These are phyloP conservation scores for Zaprionus taronus DNA, from an alignment of 1,140 invertebrate genomes.

Conservation along the genomic window DNA sequence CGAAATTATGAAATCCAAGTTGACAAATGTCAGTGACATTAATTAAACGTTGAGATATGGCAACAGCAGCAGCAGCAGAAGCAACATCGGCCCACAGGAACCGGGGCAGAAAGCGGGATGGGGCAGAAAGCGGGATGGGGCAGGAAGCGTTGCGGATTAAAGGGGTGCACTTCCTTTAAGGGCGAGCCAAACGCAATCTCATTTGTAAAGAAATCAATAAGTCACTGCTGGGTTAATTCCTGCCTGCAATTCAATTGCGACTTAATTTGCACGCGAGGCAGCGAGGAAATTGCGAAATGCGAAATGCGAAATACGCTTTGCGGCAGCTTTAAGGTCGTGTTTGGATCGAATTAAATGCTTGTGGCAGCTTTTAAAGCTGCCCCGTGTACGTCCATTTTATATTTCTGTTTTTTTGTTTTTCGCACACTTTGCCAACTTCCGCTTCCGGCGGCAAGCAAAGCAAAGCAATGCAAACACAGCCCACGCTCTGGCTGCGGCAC, in stretches of 20 bases:
- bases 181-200: neutral
- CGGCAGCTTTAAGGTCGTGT: constrained; percentile 14
- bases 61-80: constrained; percentile 25
- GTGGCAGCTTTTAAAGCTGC: constrained; percentile 44
- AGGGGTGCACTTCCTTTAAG: constrained; percentile 8
- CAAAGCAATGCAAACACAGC: constrained; percentile 60
- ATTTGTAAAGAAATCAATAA: constrained; percentile 5
- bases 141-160: neutral
- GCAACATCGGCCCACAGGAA: neutral
- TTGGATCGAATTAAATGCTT: constrained; percentile 20
- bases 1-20: constrained; percentile 68
- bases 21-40: constrained; percentile 74
- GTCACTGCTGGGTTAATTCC: constrained; percentile 1
- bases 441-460: constrained; percentile 62
- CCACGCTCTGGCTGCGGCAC: constrained; percentile 26
- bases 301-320: constrained; percentile 12
- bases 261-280: neutral
- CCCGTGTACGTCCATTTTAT: constrained; percentile 32
- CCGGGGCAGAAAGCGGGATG: neutral
- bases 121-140: no score
- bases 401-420: constrained; percentile 21
- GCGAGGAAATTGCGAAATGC: constrained; percentile 38
- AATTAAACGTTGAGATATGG: constrained; percentile 64
- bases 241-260: constrained; percentile 44
- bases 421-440: constrained; percentile 65